Conservation (phyloP, 2,113 vertebrate genomes). For the Oncorhynchus keta region DNA sequence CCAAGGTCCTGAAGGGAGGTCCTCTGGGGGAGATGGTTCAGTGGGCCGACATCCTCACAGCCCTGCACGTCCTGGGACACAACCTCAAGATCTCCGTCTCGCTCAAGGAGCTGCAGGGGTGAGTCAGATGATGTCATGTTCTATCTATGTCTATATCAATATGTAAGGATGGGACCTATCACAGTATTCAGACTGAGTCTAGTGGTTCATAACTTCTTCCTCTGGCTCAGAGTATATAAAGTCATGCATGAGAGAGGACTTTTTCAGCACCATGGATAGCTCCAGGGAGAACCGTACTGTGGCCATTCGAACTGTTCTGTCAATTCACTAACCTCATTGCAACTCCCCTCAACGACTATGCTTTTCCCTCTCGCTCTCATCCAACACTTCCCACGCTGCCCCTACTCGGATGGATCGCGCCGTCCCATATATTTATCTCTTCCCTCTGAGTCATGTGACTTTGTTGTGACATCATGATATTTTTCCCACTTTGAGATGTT, state of each 20-base stretch:
- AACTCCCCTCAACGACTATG: no score
- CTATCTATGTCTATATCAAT: neutral
- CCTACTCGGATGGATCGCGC: no score
- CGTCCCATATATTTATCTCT: no score
- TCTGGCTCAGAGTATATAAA: neutral
- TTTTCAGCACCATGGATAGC: constrained; percentile 16
- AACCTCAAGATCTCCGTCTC: constrained; percentile 89
- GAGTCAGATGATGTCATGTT: constrained; percentile 48
- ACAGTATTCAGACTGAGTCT: neutral
- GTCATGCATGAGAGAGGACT: neutral
- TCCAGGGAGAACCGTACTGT: neutral
- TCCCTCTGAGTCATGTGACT: no score
- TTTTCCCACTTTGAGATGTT: no score
- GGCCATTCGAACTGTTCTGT: neutral
- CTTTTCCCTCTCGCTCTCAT: no score
- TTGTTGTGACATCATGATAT: no score
- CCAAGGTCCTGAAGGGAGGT: constrained; percentile 92
- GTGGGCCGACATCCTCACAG: constrained; percentile 94
- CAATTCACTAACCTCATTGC: no score
- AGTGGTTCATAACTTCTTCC: neutral
- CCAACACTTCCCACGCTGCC: no score
- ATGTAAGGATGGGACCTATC: neutral
- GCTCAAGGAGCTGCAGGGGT: constrained; percentile 97
- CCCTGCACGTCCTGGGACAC: constrained; percentile 91
- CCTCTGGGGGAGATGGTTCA: constrained; percentile 98